Evolutionary conservation across 2,797 vertebrate species (phyloP), one percentile per base, ranked within the genome.

Genomic region (Gorsachius magnificus): DNA sequence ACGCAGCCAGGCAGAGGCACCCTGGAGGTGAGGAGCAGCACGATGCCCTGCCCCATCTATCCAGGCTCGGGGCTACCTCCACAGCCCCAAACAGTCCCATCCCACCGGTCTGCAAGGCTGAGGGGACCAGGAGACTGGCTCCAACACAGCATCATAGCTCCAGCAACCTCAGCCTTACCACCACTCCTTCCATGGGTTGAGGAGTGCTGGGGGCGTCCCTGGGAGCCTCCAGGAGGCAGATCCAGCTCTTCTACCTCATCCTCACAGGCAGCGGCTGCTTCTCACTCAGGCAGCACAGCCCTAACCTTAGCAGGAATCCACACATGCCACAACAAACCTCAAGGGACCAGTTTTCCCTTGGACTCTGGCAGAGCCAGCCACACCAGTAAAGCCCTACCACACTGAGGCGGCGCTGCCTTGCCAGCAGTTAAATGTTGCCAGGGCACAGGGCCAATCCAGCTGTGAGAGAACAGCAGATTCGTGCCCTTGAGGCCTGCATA

Each of bases 131-230:
- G n/a, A 78, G 16, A 31, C n/a, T 11, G 43, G 33, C 29, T 87
- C 57, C 46, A 75, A 50, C 45, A 51, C 16, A 51, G 25, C 54
- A 36, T 3, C 3, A 6, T 3, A 61, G 68, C 60, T 83, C 29
- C 28, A 16, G 63, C 46, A 61, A 58, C 31, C 6, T 54, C 65
- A 68, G 65, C 50, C 63, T 84, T 41, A 70, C 12, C 12, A 33
- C 38, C 2, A 2, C 36, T 58, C 18, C 35, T 45, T 17, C 19
- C 18, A 22, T 0, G 0, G 8, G 16, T 7, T 8, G 3, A 43
- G n/a, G 26, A 57, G 56, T 16, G 18, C 4, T 0, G 8, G 58
- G 12, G 21, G 25, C 56, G 41, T n/a, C 45, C 36, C 51, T 19
- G 20, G 58, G 48, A 75, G 36, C 35, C 57, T 72, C 41, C 60